Base-by-base conservation (phyloP, 2,888 invertebrate genomes). In the Pachliopta kotzebuea region DNA sequence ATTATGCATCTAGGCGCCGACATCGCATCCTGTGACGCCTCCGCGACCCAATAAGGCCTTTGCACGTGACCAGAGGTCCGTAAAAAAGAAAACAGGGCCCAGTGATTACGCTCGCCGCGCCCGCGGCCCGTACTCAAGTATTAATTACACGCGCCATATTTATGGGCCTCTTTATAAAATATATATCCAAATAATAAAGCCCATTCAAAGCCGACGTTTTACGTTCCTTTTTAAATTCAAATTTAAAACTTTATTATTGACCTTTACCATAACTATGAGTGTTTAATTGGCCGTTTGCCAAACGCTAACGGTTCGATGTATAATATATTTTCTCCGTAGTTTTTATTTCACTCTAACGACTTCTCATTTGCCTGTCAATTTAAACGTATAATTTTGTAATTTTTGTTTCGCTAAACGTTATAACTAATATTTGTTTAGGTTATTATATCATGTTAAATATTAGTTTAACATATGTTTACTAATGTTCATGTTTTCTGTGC, bases 101-200 rank as follows among this genome's bases (percentile, higher is more conserved):
- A 57, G 37, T 20, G 49, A 55, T 66, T 66, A 66, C 56, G 59
- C 50, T 62, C 52, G 50, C 49, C 23, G 50, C 45, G 58, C 62
- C 62, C 52, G 54, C 55, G 62, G 62, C 61, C 45, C 52, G 55
- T 55, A 59, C 53, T 60, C 52, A 59, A 70, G 69, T 71, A 72
- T 73, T 74, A 74, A 74, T 74, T 74, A 73, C 68, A 65, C 68
- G 62, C 66, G 60, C 69, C 68, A 69, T 72, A 67, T 74, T 74
- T 73, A 72, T 69, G 73, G 66, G 59, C 63, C 68, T 70, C 71
- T 69, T 71, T 69, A 69, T 71, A 69, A 67, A 69, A 67, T 67
- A 63, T 69, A 68, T 72, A 67, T 70, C 26, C 59, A 58, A 59
- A 66, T 59, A 65, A 58, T 65, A 50, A 65, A 65, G 59, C 62